These are phyloP conservation scores for Drosophila neotestacea DNA, from an alignment of 2,888 invertebrate genomes.

Conservation along the genomic window DNA sequence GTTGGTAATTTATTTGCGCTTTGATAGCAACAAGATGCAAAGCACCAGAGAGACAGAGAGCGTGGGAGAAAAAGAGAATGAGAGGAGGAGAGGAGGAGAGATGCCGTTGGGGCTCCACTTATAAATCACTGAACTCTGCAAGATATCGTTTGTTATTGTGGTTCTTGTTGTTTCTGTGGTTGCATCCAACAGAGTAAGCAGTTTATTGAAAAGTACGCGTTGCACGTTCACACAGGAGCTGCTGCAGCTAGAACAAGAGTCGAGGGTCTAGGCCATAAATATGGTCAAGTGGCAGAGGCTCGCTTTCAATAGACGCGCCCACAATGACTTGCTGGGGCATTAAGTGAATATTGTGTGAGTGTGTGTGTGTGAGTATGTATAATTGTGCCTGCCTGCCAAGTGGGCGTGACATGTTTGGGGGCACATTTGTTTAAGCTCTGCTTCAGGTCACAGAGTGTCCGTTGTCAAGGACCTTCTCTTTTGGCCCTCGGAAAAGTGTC, in stretches of 20 bases:
- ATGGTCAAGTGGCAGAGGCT: conserved; percentile 48
- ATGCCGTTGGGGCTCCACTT: conserved; percentile 41
- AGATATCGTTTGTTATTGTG: conserved; percentile 40
- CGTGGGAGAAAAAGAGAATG: conserved; percentile 7
- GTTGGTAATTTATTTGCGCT: conserved; percentile 76
- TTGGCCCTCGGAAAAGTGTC: conserved; percentile 8
- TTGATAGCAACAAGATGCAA: conserved; percentile 80
- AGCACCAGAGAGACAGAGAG: conserved; percentile 36
- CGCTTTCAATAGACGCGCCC: conserved; percentile 57
- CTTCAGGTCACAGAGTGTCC: conserved; percentile 8
- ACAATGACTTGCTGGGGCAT: conserved; percentile 41
- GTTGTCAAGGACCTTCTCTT: conserved; percentile 29
- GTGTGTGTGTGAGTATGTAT: conserved; percentile 4
- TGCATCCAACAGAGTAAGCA: conserved; percentile 65
- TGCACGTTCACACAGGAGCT: conserved; percentile 16
- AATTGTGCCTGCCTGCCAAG: conserved; percentile 26
- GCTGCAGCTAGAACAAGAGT: conserved; percentile 6
- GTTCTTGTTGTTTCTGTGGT: conserved; percentile 25
- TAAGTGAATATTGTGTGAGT: conserved; percentile 1
- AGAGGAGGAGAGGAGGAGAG: conserved; percentile 7
- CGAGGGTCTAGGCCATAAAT: conserved; percentile 43
- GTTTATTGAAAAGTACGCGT: conserved; percentile 76
- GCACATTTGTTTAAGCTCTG: conserved; percentile 45
- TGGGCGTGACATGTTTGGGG: conserved; percentile 36
- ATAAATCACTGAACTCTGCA: conserved; percentile 69